Evolutionary conservation across 2,797 vertebrate genomes (phyloP), one percentile per base, ranked within the genome.

Genomic region (Chiloscyllium punctatum): DNA sequence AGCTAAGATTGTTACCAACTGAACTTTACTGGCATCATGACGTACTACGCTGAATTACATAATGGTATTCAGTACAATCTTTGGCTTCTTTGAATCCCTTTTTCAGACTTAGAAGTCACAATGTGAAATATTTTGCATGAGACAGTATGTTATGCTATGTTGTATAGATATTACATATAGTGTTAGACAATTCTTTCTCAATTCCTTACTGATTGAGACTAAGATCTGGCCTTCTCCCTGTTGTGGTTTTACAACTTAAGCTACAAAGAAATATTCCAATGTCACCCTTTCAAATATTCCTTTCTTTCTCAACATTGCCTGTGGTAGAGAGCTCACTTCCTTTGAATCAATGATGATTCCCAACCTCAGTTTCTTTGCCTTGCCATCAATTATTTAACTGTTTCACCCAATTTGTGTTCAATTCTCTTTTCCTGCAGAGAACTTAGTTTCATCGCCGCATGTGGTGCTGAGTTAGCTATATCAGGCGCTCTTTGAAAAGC

Each of bases 391-490:
- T 95, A 74, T 77, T 77, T 95, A 77, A 77, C 94, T 6, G 48
- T 53, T 95, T 95, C 48, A n/a, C 48, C 71, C 72, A 77, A 77
- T 77, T 77, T 95, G 51, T 33, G 42, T 95, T 95, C 42, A 53
- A 53, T 77, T 77, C 16, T n/a, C 30, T 57, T 53, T 33, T n/a
- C 25, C 69, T 23, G 42, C 30, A 95, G 71, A 27, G 66, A 53
- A 48, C 27, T 27, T 27, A 6, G 13, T 69, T 95, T 57, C 71
- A 72, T 95, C 30, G 7, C 37, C 18, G 48, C 94, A 57, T 77
- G 71, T 53, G 71, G 13, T 21, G 48, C 42, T 18, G 94, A 53
- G 27, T 42, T 72, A 72, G n/a, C 25, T 51, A 51, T 21, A 72
- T 30, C 42, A 94, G 48, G 27, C 68, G 51, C 3, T 33, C 69